Evolutionary conservation across 2,797 vertebrate genomes (phyloP).

Genomic region (Poliocrania exsul): DNA sequence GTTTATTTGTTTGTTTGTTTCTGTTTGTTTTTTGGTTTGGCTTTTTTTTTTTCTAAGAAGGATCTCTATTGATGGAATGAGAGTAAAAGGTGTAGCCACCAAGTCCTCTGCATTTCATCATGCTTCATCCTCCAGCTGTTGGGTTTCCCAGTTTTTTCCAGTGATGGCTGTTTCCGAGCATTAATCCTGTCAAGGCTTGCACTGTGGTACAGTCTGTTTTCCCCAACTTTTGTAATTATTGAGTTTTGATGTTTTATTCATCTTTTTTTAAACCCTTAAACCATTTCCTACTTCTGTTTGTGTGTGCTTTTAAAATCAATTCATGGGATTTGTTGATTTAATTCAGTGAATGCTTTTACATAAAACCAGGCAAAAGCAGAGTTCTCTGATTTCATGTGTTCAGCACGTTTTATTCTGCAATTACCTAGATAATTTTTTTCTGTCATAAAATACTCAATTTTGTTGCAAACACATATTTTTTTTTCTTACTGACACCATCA

Average conservation of each 20-base stretch:
- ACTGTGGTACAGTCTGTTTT: not conserved
- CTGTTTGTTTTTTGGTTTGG: too few species aligned
- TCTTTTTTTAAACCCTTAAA: not conserved
- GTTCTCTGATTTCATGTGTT: not conserved
- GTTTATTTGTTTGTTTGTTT: too few species aligned
- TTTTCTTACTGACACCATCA: not conserved
- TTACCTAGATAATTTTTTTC: not conserved
- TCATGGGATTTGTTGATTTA: not conserved
- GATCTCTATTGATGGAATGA: not conserved
- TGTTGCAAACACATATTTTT: not conserved
- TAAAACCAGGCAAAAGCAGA: not conserved
- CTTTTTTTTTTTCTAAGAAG: not conserved
- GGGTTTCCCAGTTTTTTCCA: not conserved
- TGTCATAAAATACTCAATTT: not conserved
- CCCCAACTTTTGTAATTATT: not conserved
- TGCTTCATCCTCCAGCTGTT: not conserved
- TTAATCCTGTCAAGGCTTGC: not conserved
- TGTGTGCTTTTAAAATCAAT: not conserved
- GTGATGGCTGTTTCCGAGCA: not conserved
- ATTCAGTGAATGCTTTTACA: rapidly evolving
- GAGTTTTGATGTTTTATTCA: not conserved
- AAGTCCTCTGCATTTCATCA: not conserved
- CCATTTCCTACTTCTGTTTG: not conserved
- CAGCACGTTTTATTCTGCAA: not conserved
- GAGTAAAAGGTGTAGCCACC: not conserved